Percentiles rank a stretch among this genome's conserved stretches.
Evolutionary conservation across 2,888 invertebrate genomes (phyloP).

Genomic region (Lasioglossum oenotherae): DNA sequence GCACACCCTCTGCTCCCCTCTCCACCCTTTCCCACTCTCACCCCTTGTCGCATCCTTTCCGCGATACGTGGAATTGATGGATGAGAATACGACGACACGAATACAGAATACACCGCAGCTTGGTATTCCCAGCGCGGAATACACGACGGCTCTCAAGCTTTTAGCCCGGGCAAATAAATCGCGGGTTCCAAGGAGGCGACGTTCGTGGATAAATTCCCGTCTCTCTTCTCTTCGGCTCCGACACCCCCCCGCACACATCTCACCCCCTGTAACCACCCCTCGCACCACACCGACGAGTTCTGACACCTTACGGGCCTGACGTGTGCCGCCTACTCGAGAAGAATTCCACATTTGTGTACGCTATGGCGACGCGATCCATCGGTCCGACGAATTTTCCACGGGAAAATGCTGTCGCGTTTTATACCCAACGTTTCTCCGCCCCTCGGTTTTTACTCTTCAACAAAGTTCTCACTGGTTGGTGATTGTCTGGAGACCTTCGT

Average conservation of each 20-base stretch:
- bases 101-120: slow-evolving; percentile 66
- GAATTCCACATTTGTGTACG: slow-evolving; percentile 60
- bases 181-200: slow-evolving; percentile 65
- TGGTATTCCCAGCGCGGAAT: slow-evolving; percentile 68
- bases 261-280: neutral
- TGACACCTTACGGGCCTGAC: slow-evolving; percentile 60
- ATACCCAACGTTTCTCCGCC: neutral
- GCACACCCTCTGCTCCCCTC: neutral
- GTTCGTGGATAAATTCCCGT: slow-evolving; percentile 65
- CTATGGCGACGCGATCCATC: slow-evolving; percentile 19
- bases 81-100: slow-evolving; percentile 69
- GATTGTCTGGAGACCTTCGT: no score
- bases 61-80: slow-evolving; percentile 70
- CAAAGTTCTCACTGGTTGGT: no score
- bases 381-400: slow-evolving; percentile 48
- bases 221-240: slow-evolving; percentile 46
- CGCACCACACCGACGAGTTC: neutral
- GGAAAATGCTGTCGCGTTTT: neutral
- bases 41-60: slow-evolving; percentile 40
- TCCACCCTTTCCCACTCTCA: neutral
- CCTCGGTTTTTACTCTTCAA: neutral
- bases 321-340: slow-evolving; percentile 62
- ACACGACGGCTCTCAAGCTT: slow-evolving; percentile 71
- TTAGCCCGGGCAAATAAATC: slow-evolving; percentile 75
- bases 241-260: neutral